Evolutionary conservation across 2,113 vertebrate species (phyloP).

Genomic region (Echinops telfairi): DNA sequence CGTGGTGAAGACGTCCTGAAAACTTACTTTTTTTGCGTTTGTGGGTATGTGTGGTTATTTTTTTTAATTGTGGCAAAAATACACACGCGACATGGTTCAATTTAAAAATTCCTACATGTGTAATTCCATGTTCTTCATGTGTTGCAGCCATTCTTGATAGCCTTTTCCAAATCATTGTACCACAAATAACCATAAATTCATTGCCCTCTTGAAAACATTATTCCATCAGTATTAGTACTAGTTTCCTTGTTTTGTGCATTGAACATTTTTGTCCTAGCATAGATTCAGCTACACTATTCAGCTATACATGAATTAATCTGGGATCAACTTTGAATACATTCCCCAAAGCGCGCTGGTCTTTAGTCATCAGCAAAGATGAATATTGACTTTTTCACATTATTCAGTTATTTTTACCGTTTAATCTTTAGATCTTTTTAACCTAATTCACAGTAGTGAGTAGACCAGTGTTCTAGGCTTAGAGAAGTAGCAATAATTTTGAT

Average conservation of each 20-base stretch:
- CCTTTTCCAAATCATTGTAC: too few relatives aligned
- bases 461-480: background rate
- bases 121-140: too few relatives aligned
- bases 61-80: too few relatives aligned
- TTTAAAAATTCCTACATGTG: too few relatives aligned
- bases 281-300: background rate
- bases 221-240: background rate
- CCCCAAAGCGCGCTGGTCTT: background rate
- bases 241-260: background rate
- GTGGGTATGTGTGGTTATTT: too few relatives aligned
- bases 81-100: too few relatives aligned
- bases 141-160: too few relatives aligned
- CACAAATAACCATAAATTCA: too few relatives aligned
- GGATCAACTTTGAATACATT: background rate
- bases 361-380: background rate
- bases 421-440: background rate
- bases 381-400: conserved; percentile 4
- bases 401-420: background rate
- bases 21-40: too few relatives aligned
- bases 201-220: conserved; percentile 4
- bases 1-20: too few relatives aligned
- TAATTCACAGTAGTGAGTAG: background rate
- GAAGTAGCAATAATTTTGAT: conserved; percentile 22
- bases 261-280: background rate
- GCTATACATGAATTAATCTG: conserved; percentile 13